phyloP scores from a whole-genome alignment of 2,113 vertebrate genomes.

The Bubo scandiacus region DNA sequence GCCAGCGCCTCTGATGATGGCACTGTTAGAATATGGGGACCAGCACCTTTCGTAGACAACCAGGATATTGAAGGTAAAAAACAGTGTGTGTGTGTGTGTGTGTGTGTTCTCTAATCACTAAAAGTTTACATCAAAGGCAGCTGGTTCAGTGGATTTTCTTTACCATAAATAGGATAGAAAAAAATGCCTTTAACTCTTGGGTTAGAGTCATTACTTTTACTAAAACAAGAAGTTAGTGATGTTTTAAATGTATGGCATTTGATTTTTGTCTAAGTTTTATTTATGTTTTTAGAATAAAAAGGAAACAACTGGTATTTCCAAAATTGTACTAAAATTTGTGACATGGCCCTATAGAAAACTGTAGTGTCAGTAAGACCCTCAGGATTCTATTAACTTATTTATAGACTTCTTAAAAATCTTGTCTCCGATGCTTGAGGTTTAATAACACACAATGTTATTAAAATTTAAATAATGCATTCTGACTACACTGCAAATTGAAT shows the following conservation, averaged over 20 bases:
- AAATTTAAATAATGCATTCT: not conserved
- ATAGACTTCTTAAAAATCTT: not conserved
- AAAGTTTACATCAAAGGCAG: not conserved
- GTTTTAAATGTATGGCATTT: not conserved
- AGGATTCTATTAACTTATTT: not conserved
- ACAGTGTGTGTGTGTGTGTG: no score
- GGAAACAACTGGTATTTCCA: not conserved
- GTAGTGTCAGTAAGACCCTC: not conserved
- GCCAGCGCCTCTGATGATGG: constrained; percentile 97
- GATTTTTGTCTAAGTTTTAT: not conserved
- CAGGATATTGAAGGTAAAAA: constrained; percentile 88
- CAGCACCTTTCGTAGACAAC: constrained; percentile 90
- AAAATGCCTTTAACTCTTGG: not conserved
- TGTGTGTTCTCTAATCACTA: not conserved
- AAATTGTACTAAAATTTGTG: not conserved
- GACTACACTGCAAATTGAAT: not conserved
- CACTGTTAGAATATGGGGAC: constrained; percentile 97
- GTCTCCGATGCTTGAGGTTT: not conserved
- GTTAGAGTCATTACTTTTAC: not conserved
- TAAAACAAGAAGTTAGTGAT: not conserved
- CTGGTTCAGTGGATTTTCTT: not conserved
- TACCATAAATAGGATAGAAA: not conserved
- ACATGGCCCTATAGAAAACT: not conserved
- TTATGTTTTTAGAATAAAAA: not conserved
- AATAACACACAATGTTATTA: not conserved